phyloP scores from a whole-genome alignment of 2,113 vertebrate species.

The Vidua macroura region DNA sequence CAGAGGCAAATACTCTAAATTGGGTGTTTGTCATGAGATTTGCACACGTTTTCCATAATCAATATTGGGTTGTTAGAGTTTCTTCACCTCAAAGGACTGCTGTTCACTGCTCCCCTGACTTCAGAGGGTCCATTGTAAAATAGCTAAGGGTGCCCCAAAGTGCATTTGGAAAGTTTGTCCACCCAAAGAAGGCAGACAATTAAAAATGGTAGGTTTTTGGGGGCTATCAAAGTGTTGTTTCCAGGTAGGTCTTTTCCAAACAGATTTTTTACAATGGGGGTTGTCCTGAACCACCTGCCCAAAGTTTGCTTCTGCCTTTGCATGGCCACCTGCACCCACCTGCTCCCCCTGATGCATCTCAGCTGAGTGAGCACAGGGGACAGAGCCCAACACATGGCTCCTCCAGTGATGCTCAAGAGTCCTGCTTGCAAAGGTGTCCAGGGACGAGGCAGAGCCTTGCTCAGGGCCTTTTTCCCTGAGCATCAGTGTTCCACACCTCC shows the following conservation, averaged over 20 bases:
- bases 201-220: fast-evolving
- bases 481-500: background rate
- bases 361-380: background rate
- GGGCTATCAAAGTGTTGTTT: background rate
- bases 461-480: background rate
- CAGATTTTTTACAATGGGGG: fast-evolving
- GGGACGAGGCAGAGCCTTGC: background rate
- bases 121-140: background rate
- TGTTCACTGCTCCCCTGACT: background rate
- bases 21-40: background rate
- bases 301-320: background rate
- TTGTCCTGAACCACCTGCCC: background rate
- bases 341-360: background rate
- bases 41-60: background rate
- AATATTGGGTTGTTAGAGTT: background rate
- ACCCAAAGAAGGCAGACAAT: background rate
- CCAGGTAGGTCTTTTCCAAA: background rate
- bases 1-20: background rate
- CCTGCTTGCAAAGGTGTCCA: background rate
- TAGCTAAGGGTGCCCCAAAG: background rate
- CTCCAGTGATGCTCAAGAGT: background rate
- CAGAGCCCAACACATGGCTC: background rate
- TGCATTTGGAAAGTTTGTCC: background rate
- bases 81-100: background rate
- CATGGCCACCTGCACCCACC: background rate